These are phyloP conservation scores for Linyphia triangularis DNA, from an alignment of 2,888 invertebrate species.

Conservation along the genomic window DNA sequence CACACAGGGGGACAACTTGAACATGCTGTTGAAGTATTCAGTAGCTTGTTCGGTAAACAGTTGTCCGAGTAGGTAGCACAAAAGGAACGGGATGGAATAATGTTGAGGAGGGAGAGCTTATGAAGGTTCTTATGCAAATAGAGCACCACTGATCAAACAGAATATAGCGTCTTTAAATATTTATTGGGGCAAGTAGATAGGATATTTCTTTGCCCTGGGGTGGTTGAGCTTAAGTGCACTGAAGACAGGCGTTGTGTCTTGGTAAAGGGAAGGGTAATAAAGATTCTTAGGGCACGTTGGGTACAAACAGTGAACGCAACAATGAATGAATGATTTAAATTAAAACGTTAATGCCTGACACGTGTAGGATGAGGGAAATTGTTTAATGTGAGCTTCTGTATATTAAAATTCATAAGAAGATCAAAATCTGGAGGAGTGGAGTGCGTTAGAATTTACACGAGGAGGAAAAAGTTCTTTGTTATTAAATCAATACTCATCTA, in stretches of 20 bases:
- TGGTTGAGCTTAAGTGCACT: too few relatives aligned
- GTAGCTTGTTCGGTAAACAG: constrained; percentile 44
- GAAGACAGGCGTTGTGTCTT: constrained; percentile 6
- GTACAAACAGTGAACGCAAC: too few relatives aligned
- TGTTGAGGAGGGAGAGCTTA: constrained; percentile 31
- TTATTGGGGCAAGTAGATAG: constrained; percentile 35
- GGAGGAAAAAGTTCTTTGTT: too few relatives aligned
- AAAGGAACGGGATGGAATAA: constrained; percentile 12
- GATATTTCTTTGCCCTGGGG: background rate
- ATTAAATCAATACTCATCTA: too few relatives aligned
- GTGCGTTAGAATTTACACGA: too few relatives aligned
- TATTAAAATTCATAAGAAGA: too few relatives aligned
- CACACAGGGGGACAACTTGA: constrained; percentile 1
- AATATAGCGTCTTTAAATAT: constrained; percentile 61
- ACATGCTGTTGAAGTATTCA: background rate
- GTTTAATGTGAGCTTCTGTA: too few relatives aligned
- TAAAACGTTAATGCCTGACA: too few relatives aligned
- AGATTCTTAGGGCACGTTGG: background rate
- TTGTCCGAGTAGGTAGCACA: constrained; percentile 20
- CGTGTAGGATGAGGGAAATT: too few relatives aligned
- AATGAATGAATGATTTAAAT: too few relatives aligned
- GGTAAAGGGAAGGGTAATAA: background rate
- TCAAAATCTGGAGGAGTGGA: too few relatives aligned
- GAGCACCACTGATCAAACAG: constrained; percentile 49
- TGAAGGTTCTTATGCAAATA: constrained; percentile 65